These are phyloP conservation scores for Diadegma fenestrale DNA, from an alignment of 2,888 invertebrate species.

Conservation along the genomic window DNA sequence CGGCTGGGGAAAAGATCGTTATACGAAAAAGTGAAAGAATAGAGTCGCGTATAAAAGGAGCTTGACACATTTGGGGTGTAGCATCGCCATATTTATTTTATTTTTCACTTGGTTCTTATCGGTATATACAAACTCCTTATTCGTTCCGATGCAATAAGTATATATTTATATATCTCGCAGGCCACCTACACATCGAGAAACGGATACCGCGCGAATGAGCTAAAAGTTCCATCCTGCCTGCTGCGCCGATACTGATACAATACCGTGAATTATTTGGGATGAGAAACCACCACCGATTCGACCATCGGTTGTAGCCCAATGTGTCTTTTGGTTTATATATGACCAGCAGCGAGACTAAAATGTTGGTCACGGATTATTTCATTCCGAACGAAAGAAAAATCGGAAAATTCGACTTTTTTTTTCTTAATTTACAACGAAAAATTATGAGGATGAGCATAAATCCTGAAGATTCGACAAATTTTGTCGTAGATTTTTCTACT, in stretches of 20 bases:
- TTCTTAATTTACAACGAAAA: background rate
- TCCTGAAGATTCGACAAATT: too few relatives aligned
- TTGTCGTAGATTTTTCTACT: too few relatives aligned
- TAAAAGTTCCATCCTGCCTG: conserved; percentile 20
- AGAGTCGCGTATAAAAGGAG: conserved; percentile 12
- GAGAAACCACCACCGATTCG: conserved; percentile 32
- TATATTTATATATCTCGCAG: background rate
- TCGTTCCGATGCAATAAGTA: background rate
- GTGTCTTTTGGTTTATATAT: background rate
- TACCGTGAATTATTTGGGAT: conserved; percentile 42
- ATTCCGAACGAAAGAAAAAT: background rate
- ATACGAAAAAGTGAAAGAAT: conserved; percentile 1
- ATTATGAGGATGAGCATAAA: background rate
- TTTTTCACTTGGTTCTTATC: conserved; percentile 62
- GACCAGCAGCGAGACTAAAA: background rate
- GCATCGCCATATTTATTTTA: conserved; percentile 64
- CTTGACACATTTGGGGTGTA: conserved; percentile 72
- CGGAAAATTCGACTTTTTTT: background rate
- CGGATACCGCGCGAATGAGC: conserved; percentile 8
- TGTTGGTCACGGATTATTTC: background rate
- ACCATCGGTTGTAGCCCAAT: conserved; percentile 7
- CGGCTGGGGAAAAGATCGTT: background rate
- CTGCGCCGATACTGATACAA: conserved; percentile 27
- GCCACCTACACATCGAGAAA: conserved; percentile 23
- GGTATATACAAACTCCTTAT: conserved; percentile 69